Base-by-base conservation (phyloP, 2,797 vertebrate species). In the Diceros bicornis region DNA sequence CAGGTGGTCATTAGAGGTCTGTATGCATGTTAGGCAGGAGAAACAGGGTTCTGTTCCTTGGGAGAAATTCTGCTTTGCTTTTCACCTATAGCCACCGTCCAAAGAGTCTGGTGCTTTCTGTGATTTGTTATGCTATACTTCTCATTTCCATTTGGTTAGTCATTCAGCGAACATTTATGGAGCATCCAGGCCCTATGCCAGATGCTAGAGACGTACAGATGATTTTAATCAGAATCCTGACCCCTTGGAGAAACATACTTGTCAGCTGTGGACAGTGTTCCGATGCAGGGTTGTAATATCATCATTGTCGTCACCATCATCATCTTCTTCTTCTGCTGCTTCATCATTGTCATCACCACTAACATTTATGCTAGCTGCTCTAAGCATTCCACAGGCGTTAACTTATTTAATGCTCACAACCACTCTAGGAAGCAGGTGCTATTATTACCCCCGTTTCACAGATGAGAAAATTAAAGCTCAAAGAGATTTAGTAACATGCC, bases 291-390 rank as follows among this genome's bases (percentile, higher is more conserved):
- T 25, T 55, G 61, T 71, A 12, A 14, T 89, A 50, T 50, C 50
- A 27, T 57, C 50, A 34, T 34, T 29, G 32, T 44, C 78, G 4
- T 18, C 25, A 1, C 64, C 11, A 1, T 82, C 47, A 20, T 61
- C 14, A 2, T 37, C 18, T 1, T 71, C 20, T 4, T 50, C 23
- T 1, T 50, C 18, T 1, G 62, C 20, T 4, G 50, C 23, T 1
- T 52, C 18, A 1, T 32, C 57, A 2, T 37, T 14, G 17, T 69
- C 47, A 34, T 66, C 62, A 11, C 34, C 47, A 18, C 23, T 16
- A n/a, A 41, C n/a, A 37, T 50, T 41, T 27, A 32, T 72, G 50
- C 47, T 52, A 7, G 50, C n/a, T 62, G 27, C n/a, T 72, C 20
- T 55, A 18, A 90, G 59, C 59, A 21, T 86, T 71, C 61, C 41